Evolutionary conservation across 2,113 vertebrate species (phyloP), one percentile per base, ranked within the genome.

Genomic region (Chionomys nivalis): DNA sequence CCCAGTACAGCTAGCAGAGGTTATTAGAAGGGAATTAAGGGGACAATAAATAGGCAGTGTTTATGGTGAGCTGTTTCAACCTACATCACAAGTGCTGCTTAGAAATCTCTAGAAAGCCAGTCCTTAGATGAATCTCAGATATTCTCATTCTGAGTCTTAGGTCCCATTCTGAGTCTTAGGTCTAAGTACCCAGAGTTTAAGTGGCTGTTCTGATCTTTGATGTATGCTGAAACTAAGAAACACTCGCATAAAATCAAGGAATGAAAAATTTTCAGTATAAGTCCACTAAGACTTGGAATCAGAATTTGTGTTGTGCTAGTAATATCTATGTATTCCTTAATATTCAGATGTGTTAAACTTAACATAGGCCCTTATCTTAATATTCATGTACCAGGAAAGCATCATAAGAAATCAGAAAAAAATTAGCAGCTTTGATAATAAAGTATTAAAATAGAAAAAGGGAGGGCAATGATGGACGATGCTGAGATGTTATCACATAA

Each of bases 81-180:
- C n/a, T 19, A 5, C 28, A 89, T 23, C 3, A n/a, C 17, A 47
- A 75, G 36, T 31, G 6, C 55, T 72, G 58, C 42, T 5, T 39
- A 55, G 44, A 70, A 70, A 70, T 91, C 66, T 61, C 68, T 65
- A 88, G 63, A 92, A 92, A 73, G 24, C 14, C 63, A 95, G 94
- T 89, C n/a, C 5, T 39, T 93, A 49, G 44, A 68, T 28, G 3
- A 83, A 39, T 5, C 21, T 9, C 1, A 21, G 4, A 11, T 1
- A 12, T 23, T 24, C 5, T 73, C 12, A 58, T 5, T 85, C 23
- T 0, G 28, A 44, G 0, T 1, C 21, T 61, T 26, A 89, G 31
- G 11, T 13, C 14, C 17, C 7, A 49, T 5, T 85, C 23, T 0
- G 33, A 42, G 0, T 5, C 17, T 61, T 17, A 91, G 39, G 11